Conservation (phyloP, 2,113 vertebrate species). For the Rhizomys pruinosus region DNA sequence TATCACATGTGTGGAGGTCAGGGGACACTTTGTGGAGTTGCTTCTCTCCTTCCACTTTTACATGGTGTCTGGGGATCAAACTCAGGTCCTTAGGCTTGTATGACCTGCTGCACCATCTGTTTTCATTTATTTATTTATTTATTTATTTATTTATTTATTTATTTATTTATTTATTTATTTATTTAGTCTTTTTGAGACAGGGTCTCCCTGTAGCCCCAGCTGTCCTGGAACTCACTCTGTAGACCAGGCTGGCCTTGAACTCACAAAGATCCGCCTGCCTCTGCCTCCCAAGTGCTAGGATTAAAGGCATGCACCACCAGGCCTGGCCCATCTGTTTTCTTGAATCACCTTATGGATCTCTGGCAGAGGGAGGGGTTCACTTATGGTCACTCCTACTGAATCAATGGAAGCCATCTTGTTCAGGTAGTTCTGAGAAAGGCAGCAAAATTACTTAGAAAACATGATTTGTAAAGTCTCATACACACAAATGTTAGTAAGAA, state of each 20-base stretch:
- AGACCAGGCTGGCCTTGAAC: no score
- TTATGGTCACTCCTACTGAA: neutral
- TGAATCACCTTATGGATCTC: neutral
- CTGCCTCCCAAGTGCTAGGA: no score
- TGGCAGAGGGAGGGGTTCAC: neutral
- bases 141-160: no score
- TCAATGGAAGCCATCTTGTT: neutral
- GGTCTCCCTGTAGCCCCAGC: no score
- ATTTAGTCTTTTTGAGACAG: no score
- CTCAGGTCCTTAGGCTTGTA: neutral
- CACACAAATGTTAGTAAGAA: neutral
- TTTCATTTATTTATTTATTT: no score
- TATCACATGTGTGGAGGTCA: neutral
- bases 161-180: no score
- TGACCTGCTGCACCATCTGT: neutral
- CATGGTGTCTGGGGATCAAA: neutral
- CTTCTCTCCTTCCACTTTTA: neutral
- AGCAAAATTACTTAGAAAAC: neutral
- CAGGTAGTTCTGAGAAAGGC: constrained; percentile 20
- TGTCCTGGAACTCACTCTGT: no score
- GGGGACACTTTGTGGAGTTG: neutral
- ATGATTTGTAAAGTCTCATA: neutral
- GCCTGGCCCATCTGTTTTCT: neutral
- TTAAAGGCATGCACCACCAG: no score
- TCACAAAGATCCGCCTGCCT: no score